phyloP scores from a whole-genome alignment of 2,888 invertebrate species.

The Drosophila demipolita region DNA sequence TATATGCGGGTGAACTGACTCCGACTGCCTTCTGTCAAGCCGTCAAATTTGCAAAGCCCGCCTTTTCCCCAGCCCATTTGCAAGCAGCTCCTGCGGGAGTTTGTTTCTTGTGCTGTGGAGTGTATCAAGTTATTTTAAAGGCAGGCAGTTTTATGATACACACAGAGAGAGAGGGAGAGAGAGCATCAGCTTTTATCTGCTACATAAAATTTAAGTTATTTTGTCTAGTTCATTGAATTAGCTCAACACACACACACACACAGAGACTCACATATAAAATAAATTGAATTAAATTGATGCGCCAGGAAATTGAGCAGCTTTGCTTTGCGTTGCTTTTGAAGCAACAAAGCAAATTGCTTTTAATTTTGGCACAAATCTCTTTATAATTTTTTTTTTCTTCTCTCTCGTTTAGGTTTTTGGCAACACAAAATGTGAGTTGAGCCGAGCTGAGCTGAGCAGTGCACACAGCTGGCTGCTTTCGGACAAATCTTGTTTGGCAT shows the following conservation, averaged over 20 bases:
- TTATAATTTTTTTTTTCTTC: conserved; percentile 62
- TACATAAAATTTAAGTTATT: conserved; percentile 66
- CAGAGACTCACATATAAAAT: conserved; percentile 40
- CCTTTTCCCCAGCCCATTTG: conserved; percentile 7
- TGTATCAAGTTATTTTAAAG: conserved; percentile 58
- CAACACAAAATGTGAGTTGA: conserved; percentile 38
- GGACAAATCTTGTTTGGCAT: conserved; percentile 42
- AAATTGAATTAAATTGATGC: conserved; percentile 75
- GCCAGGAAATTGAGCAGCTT: conserved; percentile 51
- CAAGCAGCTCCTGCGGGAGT: conserved; percentile 18
- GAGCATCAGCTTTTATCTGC: conserved; percentile 23
- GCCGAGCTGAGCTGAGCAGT: neutral
- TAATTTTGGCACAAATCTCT: conserved; percentile 74
- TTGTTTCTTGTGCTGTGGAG: conserved; percentile 8
- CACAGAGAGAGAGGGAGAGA: neutral
- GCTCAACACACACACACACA: conserved; percentile 30
- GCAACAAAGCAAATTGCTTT: conserved; percentile 64
- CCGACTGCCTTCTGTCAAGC: conserved; percentile 43
- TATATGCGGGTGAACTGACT: conserved; percentile 31
- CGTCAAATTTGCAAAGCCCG: conserved; percentile 58
- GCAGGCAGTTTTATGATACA: conserved; percentile 35
- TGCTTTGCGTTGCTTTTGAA: conserved; percentile 15
- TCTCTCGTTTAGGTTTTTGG: conserved; percentile 18
- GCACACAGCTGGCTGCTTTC: conserved; percentile 29
- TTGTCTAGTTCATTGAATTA: conserved; percentile 74